phyloP scores from a whole-genome alignment of 2,888 invertebrate genomes.

The Thereva unica region DNA sequence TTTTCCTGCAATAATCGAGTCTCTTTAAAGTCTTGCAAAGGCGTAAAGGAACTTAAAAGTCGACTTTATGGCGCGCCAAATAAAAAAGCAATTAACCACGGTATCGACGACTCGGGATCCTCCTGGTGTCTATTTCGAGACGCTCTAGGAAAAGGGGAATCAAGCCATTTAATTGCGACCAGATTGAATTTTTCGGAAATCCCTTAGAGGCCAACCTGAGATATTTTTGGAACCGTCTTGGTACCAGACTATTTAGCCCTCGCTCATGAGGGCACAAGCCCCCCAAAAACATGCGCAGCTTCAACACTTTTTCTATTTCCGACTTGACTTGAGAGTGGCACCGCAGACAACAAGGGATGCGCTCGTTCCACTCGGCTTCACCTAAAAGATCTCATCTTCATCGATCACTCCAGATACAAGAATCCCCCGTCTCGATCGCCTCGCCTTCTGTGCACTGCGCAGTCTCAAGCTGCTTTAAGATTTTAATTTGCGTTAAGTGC shows the following conservation, averaged over 20 bases:
- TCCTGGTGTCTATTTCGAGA: slow-evolving; percentile 31
- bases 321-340: background rate
- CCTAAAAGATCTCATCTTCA: slow-evolving; percentile 19
- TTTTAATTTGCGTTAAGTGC: slow-evolving; percentile 9
- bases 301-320: slow-evolving; percentile 16
- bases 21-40: slow-evolving; percentile 34
- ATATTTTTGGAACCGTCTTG: slow-evolving; percentile 37
- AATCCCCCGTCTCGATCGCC: slow-evolving; percentile 4
- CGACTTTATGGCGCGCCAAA: slow-evolving; percentile 29
- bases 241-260: slow-evolving; percentile 5
- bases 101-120: slow-evolving; percentile 19
- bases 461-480: slow-evolving; percentile 2
- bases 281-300: slow-evolving; percentile 1
- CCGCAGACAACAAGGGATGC: background rate
- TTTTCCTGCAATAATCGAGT: slow-evolving; percentile 39
- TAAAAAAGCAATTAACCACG: slow-evolving; percentile 38
- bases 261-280: background rate
- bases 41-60: slow-evolving; percentile 23
- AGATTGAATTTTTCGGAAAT: slow-evolving; percentile 38
- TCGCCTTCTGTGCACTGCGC: background rate
- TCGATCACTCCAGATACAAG: slow-evolving; percentile 17
- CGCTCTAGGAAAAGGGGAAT: slow-evolving; percentile 9
- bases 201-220: slow-evolving; percentile 11
- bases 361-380: background rate
- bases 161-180: slow-evolving; percentile 39